These are phyloP conservation scores for Channallabes apus DNA, from an alignment of 2,797 vertebrate species.

Conservation along the genomic window DNA sequence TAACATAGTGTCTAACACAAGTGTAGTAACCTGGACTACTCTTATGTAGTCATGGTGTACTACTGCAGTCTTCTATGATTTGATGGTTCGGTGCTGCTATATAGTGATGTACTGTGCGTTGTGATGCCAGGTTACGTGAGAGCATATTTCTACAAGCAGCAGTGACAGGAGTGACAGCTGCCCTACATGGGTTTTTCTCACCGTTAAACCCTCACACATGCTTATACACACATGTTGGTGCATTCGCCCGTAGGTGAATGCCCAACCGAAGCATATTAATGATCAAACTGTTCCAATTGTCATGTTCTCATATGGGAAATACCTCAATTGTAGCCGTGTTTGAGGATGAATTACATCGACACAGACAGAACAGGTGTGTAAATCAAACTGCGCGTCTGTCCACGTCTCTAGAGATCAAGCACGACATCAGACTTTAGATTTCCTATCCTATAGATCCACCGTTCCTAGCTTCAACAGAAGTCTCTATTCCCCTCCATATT, in stretches of 20 bases:
- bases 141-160: not conserved
- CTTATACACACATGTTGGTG: slow-evolving; percentile 13
- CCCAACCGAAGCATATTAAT: slow-evolving; percentile 8
- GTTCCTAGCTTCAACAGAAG: not conserved
- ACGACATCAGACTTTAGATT: slow-evolving; percentile 4
- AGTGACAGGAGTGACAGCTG: slow-evolving; percentile 6
- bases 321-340: not conserved
- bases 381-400: slow-evolving; percentile 24
- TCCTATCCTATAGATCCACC: slow-evolving; percentile 1
- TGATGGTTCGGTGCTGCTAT: not conserved
- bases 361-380: slow-evolving; percentile 29
- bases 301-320: slow-evolving; percentile 1
- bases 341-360: not conserved
- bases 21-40: not conserved
- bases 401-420: not conserved
- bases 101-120: not conserved
- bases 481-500: not conserved
- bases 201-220: slow-evolving; percentile 27
- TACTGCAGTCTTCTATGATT: not conserved
- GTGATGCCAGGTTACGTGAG: not conserved
- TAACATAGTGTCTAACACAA: not conserved
- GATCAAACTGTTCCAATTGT: slow-evolving; percentile 30
- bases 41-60: not conserved
- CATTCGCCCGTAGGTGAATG: not conserved
- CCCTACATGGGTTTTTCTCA: slow-evolving; percentile 1